Conservation (phyloP, 2,797 vertebrate genomes). For the Artibeus lituratus region DNA sequence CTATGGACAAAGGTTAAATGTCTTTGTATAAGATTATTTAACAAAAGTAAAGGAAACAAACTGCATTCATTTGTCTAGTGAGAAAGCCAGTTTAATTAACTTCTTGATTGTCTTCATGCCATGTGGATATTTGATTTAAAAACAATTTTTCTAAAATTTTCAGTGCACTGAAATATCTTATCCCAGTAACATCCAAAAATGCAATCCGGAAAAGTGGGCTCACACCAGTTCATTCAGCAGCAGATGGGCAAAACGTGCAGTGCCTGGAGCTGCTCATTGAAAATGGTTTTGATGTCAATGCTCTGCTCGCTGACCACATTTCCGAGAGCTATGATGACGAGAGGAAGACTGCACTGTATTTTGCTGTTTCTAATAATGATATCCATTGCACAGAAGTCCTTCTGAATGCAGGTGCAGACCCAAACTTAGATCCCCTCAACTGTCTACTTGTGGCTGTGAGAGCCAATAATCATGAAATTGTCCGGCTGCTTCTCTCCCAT, state of each 20-base stretch:
- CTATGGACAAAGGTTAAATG: neutral
- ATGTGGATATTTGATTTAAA: neutral
- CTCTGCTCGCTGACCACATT: conserved; percentile 84
- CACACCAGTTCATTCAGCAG: conserved; percentile 89
- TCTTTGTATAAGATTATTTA: neutral
- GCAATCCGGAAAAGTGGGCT: conserved; percentile 87
- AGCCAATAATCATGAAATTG: conserved; percentile 86
- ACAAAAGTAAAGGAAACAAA: conserved; percentile 1
- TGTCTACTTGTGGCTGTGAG: conserved; percentile 91
- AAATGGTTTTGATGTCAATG: conserved; percentile 87
- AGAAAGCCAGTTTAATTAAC: neutral
- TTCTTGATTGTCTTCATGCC: neutral
- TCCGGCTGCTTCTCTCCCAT: conserved; percentile 85
- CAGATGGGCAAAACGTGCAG: conserved; percentile 86
- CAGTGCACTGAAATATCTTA: conserved; percentile 89
- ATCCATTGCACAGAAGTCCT: conserved; percentile 84
- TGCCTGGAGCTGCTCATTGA: conserved; percentile 88
- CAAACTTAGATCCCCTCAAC: conserved; percentile 89
- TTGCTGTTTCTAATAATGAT: conserved; percentile 89
- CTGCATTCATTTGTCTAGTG: neutral
- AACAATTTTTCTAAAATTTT: conserved; percentile 20
- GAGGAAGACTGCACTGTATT: conserved; percentile 87
- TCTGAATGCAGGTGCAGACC: conserved; percentile 86
- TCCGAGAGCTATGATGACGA: conserved; percentile 87
- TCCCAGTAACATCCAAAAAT: conserved; percentile 86